Evolutionary conservation across 2,113 vertebrate genomes (phyloP).

Genomic region (Todiramphus saurophagus): DNA sequence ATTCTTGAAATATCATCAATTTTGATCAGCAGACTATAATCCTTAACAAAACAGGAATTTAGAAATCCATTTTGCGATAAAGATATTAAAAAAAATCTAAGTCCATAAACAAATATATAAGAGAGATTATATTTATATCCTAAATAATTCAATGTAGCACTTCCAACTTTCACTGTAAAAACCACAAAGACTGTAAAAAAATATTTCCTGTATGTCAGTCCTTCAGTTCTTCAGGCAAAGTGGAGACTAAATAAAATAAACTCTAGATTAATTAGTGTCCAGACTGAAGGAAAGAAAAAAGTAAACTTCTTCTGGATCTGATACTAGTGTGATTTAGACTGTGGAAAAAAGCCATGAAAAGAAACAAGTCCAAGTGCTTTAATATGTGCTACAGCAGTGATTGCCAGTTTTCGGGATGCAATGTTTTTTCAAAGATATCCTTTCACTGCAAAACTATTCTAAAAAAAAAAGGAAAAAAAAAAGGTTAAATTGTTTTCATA

Average conservation of each 20-base stretch:
- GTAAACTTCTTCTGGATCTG: background rate
- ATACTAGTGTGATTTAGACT: background rate
- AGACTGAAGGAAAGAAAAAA: background rate
- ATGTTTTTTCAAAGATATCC: background rate
- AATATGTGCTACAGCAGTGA: background rate
- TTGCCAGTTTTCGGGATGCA: background rate
- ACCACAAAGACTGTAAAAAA: background rate
- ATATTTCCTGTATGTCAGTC: background rate
- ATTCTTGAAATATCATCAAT: background rate
- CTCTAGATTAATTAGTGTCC: background rate
- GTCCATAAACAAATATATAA: background rate
- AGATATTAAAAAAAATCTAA: background rate
- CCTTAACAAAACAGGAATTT: background rate
- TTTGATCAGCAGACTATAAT: background rate
- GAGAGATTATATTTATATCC: background rate
- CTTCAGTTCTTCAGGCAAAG: background rate
- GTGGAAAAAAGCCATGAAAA: background rate
- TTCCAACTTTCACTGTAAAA: background rate
- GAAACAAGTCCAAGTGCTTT: conserved; percentile 9
- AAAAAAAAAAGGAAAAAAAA: background rate
- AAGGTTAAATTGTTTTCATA: background rate
- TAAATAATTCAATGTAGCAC: background rate
- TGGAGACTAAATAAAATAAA: background rate
- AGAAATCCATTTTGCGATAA: background rate
- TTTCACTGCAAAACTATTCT: background rate